phyloP scores from a whole-genome alignment of 2,113 vertebrate species.

The Crotalus tigris region DNA sequence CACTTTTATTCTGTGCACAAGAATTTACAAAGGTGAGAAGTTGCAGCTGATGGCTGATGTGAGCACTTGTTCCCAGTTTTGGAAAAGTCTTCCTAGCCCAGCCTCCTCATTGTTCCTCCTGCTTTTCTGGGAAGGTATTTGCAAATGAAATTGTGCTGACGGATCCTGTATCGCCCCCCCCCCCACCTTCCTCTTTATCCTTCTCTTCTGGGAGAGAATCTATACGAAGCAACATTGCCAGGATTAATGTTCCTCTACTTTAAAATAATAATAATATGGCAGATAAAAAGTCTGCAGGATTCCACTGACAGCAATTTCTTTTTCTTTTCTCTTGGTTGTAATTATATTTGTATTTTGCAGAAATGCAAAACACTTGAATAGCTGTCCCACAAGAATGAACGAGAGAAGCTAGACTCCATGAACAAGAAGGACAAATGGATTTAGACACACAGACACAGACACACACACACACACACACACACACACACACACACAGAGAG shows the following conservation, averaged over 20 bases:
- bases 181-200: conserved; percentile 2
- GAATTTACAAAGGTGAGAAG: neutral
- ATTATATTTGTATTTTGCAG: conserved; percentile 22
- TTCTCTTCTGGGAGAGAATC: conserved; percentile 1
- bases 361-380: conserved; percentile 7
- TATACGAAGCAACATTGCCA: neutral
- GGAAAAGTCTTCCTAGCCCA: neutral
- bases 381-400: neutral
- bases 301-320: neutral
- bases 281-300: conserved; percentile 13
- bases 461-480: neutral
- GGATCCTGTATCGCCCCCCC: neutral
- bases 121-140: neutral
- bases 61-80: neutral
- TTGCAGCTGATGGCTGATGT: neutral
- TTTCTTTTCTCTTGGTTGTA: conserved; percentile 10
- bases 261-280: conserved; percentile 1
- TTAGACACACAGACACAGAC: neutral
- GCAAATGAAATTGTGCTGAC: neutral
- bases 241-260: neutral
- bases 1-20: neutral
- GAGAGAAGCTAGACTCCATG: neutral
- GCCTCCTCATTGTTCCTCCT: neutral
- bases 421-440: neutral
- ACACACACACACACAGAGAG: too few relatives aligned